Conservation (phyloP, 2,888 invertebrate species). For the Odontocerum albicorne region DNA sequence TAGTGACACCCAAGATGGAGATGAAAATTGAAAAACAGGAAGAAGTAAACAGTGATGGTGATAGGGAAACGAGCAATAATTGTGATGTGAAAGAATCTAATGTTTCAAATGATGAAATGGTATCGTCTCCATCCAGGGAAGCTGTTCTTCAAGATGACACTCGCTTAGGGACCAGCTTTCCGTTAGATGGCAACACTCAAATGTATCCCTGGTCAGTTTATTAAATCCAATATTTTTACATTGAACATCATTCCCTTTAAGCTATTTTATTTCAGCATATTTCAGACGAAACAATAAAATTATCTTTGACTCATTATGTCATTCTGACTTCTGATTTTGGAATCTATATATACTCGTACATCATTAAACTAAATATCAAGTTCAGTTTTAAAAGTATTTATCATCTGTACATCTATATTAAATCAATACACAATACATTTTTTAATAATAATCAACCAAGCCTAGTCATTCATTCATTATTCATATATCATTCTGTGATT, state of each 20-base stretch:
- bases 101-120: conserved; percentile 18
- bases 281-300: too few relatives aligned
- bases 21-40: conserved; percentile 32
- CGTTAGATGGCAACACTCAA: conserved; percentile 21
- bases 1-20: conserved; percentile 24
- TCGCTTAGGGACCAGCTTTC: conserved; percentile 23
- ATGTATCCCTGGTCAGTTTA: conserved; percentile 32
- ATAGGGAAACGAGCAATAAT: conserved; percentile 16
- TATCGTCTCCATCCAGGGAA: conserved; percentile 17
- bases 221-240: conserved; percentile 15
- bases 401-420: too few relatives aligned
- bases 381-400: too few relatives aligned
- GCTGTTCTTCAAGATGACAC: conserved; percentile 16
- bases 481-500: too few relatives aligned
- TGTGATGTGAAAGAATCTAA: conserved; percentile 17
- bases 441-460: too few relatives aligned
- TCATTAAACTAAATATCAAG: too few relatives aligned
- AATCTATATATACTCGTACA: too few relatives aligned
- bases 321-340: too few relatives aligned
- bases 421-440: too few relatives aligned
- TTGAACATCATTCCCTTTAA: background rate
- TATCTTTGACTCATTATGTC: too few relatives aligned
- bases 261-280: too few relatives aligned
- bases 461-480: too few relatives aligned
- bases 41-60: conserved; percentile 14